A percentile compares a stretch with the other conserved stretches of the same genome.
Conservation (phyloP, 2,797 vertebrate genomes). For the Florisuga fusca region DNA sequence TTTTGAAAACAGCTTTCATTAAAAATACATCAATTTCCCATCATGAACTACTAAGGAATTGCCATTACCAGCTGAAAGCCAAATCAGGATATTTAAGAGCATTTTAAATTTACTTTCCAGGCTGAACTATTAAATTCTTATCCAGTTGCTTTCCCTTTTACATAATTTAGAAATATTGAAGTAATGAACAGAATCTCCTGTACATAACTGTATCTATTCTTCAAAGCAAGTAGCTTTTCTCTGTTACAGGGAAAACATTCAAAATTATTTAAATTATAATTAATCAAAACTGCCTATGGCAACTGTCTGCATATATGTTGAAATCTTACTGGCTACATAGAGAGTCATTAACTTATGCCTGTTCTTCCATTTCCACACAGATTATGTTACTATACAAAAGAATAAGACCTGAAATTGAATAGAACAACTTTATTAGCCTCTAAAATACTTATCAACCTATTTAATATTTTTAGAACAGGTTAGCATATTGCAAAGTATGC, state of each 20-base stretch:
- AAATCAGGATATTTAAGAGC: not conserved
- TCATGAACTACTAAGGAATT: not conserved
- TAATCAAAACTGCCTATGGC: not conserved
- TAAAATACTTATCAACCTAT: not conserved
- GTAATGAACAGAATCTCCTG: not conserved
- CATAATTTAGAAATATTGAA: not conserved
- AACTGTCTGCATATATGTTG: not conserved
- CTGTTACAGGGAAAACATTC: not conserved
- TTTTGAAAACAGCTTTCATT: not conserved
- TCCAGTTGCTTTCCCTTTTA: not conserved
- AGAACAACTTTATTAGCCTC: not conserved
- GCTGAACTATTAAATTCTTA: not conserved
- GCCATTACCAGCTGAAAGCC: not conserved
- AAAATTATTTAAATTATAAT: not conserved
- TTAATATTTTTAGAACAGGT: not conserved
- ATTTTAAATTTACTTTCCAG: not conserved
- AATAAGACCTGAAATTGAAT: not conserved
- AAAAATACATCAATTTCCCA: not conserved
- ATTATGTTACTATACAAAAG: not conserved
- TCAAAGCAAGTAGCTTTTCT: not conserved
- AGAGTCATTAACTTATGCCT: not conserved
- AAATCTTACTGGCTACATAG: not conserved
- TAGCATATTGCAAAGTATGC: not conserved
- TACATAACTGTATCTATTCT: not conserved
- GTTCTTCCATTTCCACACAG: not conserved